phyloP scores from a whole-genome alignment of 2,113 vertebrate species.

The Ictalurus furcatus region DNA sequence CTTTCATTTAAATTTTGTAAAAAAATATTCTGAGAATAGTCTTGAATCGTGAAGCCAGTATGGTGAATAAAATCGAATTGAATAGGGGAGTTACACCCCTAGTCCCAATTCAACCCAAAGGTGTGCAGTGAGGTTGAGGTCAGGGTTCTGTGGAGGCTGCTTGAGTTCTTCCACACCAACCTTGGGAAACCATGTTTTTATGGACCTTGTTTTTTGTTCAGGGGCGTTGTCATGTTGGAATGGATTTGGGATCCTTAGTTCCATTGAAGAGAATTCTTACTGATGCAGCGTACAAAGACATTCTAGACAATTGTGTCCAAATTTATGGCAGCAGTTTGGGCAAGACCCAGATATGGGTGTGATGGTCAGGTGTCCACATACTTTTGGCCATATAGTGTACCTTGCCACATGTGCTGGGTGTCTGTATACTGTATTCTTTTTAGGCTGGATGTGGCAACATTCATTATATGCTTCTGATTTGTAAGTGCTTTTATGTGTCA shows the following conservation, averaged over 20 bases:
- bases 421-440: background rate
- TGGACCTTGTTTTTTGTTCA: too few relatives aligned
- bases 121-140: too few relatives aligned
- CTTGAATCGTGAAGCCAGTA: too few relatives aligned
- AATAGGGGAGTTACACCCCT: too few relatives aligned
- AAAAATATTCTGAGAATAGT: too few relatives aligned
- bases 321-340: background rate
- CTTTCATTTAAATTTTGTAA: too few relatives aligned
- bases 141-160: too few relatives aligned
- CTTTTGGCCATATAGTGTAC: background rate
- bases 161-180: too few relatives aligned
- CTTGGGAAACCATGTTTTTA: too few relatives aligned
- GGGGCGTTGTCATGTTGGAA: background rate
- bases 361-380: background rate
- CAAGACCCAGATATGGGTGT: background rate
- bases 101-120: too few relatives aligned
- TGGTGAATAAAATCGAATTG: too few relatives aligned
- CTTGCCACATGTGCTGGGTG: background rate
- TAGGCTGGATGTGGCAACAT: background rate
- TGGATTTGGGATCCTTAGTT: background rate
- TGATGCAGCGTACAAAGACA: background rate
- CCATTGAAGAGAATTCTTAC: background rate
- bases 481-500: background rate
- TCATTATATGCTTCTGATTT: background rate
- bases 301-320: background rate